phyloP scores from a whole-genome alignment of 2,797 vertebrate genomes.

The Pteronotus mesoamericanus region DNA sequence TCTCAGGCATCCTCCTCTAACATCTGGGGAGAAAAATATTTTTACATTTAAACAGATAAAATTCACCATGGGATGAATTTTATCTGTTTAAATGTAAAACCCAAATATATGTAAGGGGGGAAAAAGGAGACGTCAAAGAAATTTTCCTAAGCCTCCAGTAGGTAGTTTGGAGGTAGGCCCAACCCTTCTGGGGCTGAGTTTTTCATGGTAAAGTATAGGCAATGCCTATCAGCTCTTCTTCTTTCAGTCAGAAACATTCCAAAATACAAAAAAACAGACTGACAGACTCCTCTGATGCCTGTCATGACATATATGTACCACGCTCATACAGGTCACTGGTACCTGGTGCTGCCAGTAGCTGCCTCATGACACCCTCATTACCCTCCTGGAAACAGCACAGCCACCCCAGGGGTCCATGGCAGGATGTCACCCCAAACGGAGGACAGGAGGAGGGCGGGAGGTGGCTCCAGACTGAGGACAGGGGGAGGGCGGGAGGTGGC shows the following conservation, averaged over 20 bases:
- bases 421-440: background rate
- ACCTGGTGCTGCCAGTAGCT: background rate
- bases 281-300: background rate
- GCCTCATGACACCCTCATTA: background rate
- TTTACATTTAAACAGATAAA: background rate
- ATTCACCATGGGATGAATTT: background rate
- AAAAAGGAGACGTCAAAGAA: background rate
- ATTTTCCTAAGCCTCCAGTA: background rate
- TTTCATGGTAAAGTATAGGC: background rate
- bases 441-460: background rate
- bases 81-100: background rate
- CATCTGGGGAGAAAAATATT: background rate
- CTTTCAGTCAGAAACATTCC: background rate
- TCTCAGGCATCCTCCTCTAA: background rate
- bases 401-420: background rate
- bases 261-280: background rate
- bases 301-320: background rate
- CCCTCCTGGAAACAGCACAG: background rate
- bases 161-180: background rate
- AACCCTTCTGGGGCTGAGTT: background rate
- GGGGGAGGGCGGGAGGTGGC: background rate
- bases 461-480: background rate
- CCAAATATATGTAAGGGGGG: background rate
- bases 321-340: background rate
- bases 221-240: background rate